Evolutionary conservation across 1,140 invertebrate genomes (phyloP), one percentile per base, ranked within the genome.

Genomic region (Nymphalis io): DNA sequence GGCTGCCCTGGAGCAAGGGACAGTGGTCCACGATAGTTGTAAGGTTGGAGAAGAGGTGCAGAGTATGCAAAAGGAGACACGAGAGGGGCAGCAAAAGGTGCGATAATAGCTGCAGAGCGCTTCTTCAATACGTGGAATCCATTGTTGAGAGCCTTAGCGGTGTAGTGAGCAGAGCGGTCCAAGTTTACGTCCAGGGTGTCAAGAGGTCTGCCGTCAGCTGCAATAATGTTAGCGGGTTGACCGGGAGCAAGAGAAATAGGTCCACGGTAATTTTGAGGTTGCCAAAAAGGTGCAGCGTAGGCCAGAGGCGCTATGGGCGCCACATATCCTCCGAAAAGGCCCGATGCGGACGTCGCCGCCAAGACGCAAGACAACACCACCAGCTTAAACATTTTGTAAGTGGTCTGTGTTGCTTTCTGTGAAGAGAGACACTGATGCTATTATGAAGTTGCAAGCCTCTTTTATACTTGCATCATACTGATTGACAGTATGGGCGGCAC

Each of bases 321-420:
- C 12, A 65, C 13, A 33, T 60, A 72, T 1, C 61, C 73, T 27
- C 15, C 83, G 42, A 82, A 48, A 12, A 53, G 0, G 13, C 23
- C 39, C 11, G 58, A 61, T 0, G 62, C 62, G 1, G 69, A 57
- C 15, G 63, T 40, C 58, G 23, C 68, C 44, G 61, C 57, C 39
- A 71, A 46, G 42, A 93, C 73, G 82, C 89, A 92, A 72, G 91
- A 90, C 87, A 93, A 93, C 88, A 93, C 92, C 89, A 93, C 93
- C 90, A 93, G 85, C 81, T 93, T 93, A 78, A 85, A 79, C 83
- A 89, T 91, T 71, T 78, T 86, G 83, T 72, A 75, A 82, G 80
- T 86, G 88, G 89, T 91, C 86, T 88, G 87, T 87, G 87, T 82
- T 83, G 82, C 60, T 74, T 64, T 75, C 74, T 76, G 48, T 40